phyloP scores from a whole-genome alignment of 2,888 invertebrate genomes.

The Drosophila acutilabella region DNA sequence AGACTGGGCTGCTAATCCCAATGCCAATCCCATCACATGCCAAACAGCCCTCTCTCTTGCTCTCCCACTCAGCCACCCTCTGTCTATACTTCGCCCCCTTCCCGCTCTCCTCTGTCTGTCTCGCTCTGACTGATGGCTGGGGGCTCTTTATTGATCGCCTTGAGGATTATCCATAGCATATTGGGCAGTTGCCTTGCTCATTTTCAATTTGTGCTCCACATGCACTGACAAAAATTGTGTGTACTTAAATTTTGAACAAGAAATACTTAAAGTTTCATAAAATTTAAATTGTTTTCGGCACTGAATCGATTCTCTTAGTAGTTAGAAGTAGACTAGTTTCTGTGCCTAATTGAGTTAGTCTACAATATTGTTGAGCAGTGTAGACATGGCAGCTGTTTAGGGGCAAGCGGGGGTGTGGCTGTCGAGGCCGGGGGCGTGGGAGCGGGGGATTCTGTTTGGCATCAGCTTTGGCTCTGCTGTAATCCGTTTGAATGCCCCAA shows the following conservation, averaged over 20 bases:
- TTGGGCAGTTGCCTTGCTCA: constrained; percentile 68
- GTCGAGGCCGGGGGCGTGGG: neutral
- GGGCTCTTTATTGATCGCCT: constrained; percentile 74
- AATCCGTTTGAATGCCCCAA: constrained; percentile 74
- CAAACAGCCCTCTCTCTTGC: constrained; percentile 47
- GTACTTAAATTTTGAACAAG: too few relatives aligned
- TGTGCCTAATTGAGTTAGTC: too few relatives aligned
- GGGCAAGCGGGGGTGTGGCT: neutral
- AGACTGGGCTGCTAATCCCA: constrained; percentile 73
- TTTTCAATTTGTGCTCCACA: constrained; percentile 71
- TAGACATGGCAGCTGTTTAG: neutral
- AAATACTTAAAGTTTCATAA: too few relatives aligned
- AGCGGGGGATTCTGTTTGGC: constrained; percentile 6
- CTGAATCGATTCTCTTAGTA: too few relatives aligned
- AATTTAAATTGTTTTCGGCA: too few relatives aligned
- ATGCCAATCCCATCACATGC: constrained; percentile 72
- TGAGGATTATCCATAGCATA: constrained; percentile 76
- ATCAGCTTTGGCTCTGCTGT: constrained; percentile 62
- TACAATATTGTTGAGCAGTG: neutral
- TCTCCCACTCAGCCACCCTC: too few relatives aligned
- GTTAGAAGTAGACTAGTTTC: too few relatives aligned
- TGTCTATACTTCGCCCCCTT: neutral
- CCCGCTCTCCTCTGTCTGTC: constrained; percentile 4
- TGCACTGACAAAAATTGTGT: neutral
- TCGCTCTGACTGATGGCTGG: constrained; percentile 40